phyloP scores from a whole-genome alignment of 92 coral and sea anemone species.

The Desmophyllum pertusum region DNA sequence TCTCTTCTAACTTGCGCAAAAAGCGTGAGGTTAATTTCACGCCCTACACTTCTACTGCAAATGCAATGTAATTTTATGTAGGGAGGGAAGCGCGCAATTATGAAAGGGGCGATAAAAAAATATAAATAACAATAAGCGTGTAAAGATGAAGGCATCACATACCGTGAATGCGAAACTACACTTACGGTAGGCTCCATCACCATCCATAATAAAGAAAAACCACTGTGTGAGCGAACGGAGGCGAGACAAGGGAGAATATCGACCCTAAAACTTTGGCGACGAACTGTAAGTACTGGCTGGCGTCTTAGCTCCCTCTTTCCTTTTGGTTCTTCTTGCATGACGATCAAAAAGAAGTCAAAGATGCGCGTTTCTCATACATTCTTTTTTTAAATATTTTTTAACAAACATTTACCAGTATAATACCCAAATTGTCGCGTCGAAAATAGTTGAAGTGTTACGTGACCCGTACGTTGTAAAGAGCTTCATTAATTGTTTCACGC shows the following conservation, averaged over 20 bases:
- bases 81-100: neutral
- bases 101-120: neutral
- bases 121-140: neutral
- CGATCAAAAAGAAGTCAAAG: neutral
- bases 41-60: neutral
- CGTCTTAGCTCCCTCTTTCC: neutral
- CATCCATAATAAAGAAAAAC: neutral
- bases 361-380: neutral
- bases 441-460: slow-evolving; percentile 15
- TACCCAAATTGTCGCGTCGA: neutral
- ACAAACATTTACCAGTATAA: neutral
- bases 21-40: neutral
- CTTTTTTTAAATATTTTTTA: neutral
- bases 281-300: neutral
- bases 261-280: neutral
- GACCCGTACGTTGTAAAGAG: neutral
- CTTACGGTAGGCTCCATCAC: neutral
- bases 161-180: neutral
- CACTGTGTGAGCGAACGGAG: neutral
- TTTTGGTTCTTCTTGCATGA: neutral
- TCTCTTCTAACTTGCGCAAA: neutral
- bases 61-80: too few relatives aligned
- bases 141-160: neutral
- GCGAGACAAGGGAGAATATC: neutral
- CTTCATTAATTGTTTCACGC: neutral